phyloP scores from a whole-genome alignment of 2,888 invertebrate genomes.

The Lasioglossum malachurum region DNA sequence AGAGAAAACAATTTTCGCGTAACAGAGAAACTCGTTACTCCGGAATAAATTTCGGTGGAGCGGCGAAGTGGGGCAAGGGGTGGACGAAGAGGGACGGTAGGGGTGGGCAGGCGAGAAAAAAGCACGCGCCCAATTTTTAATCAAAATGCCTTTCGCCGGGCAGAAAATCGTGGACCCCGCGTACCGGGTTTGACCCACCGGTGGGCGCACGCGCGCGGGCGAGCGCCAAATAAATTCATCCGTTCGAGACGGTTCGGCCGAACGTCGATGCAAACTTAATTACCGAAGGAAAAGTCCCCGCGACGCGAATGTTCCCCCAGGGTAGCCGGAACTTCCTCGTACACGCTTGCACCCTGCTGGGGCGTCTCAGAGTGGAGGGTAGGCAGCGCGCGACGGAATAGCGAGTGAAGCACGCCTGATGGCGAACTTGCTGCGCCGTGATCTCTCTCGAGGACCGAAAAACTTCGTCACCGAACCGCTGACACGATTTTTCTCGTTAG shows the following conservation, averaged over 20 bases:
- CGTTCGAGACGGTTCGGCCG: not conserved
- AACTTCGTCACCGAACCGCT: conserved; percentile 16
- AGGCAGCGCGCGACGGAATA: not conserved
- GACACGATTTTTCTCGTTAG: conserved; percentile 18
- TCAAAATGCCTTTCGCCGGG: conserved; percentile 11
- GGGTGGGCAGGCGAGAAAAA: not conserved
- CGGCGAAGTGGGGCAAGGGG: not conserved
- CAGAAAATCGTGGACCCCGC: not conserved
- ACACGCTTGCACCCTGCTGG: not conserved
- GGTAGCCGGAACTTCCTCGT: not conserved
- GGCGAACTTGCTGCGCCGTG: not conserved
- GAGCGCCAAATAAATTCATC: not conserved
- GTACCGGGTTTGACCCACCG: not conserved
- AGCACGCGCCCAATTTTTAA: conserved; percentile 20
- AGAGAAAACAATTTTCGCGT: conserved; percentile 28
- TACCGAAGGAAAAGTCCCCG: not conserved
- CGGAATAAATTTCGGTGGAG: conserved; percentile 15
- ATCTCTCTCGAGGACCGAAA: not conserved
- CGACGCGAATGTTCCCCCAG: not conserved
- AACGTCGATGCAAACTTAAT: conserved; percentile 15
- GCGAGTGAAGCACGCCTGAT: conserved; percentile 13
- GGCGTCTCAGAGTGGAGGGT: not conserved
- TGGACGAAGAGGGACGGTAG: not conserved
- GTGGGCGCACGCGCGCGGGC: not conserved
- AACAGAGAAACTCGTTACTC: conserved; percentile 33